Percentiles rank a stretch among this genome's conserved stretches.
Conservation (phyloP, 2,113 vertebrate species). For the Bombycilla garrulus region DNA sequence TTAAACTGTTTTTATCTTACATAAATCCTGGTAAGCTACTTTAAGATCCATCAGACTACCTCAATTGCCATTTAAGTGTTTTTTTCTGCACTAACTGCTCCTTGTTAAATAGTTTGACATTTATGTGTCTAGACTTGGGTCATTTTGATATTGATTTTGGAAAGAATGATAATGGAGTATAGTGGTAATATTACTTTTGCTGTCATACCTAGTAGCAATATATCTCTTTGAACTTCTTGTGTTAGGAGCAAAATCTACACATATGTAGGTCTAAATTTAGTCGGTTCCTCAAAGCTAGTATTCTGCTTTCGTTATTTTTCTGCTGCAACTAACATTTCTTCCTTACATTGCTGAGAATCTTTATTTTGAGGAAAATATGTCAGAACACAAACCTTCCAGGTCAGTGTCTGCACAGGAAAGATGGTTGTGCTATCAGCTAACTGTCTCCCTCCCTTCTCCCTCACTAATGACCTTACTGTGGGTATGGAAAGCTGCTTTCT, state of each 20-base stretch:
- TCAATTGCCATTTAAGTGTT: slow-evolving; percentile 85
- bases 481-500: slow-evolving; percentile 6
- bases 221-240: slow-evolving; percentile 29
- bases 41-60: slow-evolving; percentile 84
- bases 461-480: background rate
- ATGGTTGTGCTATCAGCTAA: background rate
- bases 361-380: background rate
- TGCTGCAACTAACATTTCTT: background rate
- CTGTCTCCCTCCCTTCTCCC: background rate
- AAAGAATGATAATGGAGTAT: slow-evolving; percentile 69
- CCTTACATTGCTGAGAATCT: background rate
- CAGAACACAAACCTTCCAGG: background rate
- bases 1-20: slow-evolving; percentile 78
- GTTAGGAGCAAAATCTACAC: background rate
- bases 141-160: slow-evolving; percentile 78
- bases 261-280: background rate
- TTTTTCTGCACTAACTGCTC: slow-evolving; percentile 77
- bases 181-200: slow-evolving; percentile 47
- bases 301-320: background rate
- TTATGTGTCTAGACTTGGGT: slow-evolving; percentile 79
- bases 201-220: slow-evolving; percentile 42
- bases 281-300: background rate
- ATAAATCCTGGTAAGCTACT: slow-evolving; percentile 84
- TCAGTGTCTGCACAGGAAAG: background rate
- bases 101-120: slow-evolving; percentile 79